Percentiles rank a stretch among this genome's conserved stretches.
Conservation (phyloP, 2,797 vertebrate species). For the Hyperoplus lanceolatus region DNA sequence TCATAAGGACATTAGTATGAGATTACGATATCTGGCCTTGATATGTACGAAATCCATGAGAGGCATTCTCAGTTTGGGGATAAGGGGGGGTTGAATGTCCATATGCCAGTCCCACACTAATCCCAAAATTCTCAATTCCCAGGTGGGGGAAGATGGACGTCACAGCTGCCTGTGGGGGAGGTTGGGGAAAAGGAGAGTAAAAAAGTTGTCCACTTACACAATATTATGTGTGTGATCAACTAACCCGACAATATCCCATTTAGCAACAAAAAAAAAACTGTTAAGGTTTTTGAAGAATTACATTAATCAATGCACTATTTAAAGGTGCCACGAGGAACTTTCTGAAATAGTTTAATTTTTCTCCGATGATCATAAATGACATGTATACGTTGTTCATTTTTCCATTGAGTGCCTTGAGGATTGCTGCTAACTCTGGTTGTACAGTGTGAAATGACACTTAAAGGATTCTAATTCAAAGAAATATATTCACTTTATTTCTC, state of each 20-base stretch:
- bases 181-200: conserved; percentile 19
- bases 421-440: too few species aligned
- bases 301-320: too few species aligned
- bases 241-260: neutral
- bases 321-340: too few species aligned
- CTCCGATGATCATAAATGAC: too few species aligned
- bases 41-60: conserved; percentile 53
- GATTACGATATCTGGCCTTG: conserved; percentile 63
- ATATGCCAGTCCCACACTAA: conserved; percentile 62
- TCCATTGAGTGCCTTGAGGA: too few species aligned
- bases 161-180: conserved; percentile 56
- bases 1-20: conserved; percentile 63
- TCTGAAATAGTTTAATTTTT: too few species aligned
- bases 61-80: conserved; percentile 23
- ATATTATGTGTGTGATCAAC: neutral
- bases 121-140: conserved; percentile 49
- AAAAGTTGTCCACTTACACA: conserved; percentile 18
- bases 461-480: too few species aligned
- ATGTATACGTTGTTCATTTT: too few species aligned
- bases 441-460: too few species aligned
- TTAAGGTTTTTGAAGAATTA: too few species aligned
- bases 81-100: conserved; percentile 29
- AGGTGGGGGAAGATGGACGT: conserved; percentile 38
- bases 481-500: conserved; percentile 48
- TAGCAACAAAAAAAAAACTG: neutral